Evolutionary conservation across 2,113 vertebrate genomes (phyloP), one percentile per base, ranked within the genome.

Genomic region (Blennius ocellaris): DNA sequence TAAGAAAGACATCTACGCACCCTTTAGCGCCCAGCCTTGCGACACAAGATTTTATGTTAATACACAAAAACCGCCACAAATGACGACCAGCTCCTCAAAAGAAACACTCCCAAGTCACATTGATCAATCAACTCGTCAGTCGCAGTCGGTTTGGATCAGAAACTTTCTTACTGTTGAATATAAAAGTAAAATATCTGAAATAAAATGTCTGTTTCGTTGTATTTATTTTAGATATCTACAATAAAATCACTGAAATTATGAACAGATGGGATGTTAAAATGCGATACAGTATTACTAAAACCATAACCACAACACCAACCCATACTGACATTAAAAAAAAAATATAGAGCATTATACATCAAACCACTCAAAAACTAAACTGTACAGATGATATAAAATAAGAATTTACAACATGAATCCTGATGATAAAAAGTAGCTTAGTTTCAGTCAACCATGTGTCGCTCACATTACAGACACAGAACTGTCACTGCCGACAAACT

Each of bases 351-450:
- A 79, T 51, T 66, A 59, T 81, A 72, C 69, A 76, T 64, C 70
- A 69, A 74, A 87, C 84, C 70, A 82, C 81, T 93, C 87, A 93
- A 90, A 94, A 93, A 94, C 90, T 92, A 92, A 30, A 94, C 90
- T 93, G 89, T 91, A 93, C 92, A 94, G 87, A 92, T 92, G 87
- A 93, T 95, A 95, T 90, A 94, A 95, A 95, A 94, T 92, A 93
- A 87, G 91, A 92, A 95, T 95, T 96, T 92, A 96, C 93, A 96
- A 92, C 90, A 93, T 92, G 87, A 90, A 62, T 83, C 68, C 67
- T 79, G 62, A 84, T 78, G 78, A 54, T 36, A 53, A 78, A 81
- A 9, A 51, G 76, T 50, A 82, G 77, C 62, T 92, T 65, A 91
- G 83, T 84, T 89, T 76, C 7, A 75, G 45, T 91, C 93, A 91